phyloP scores from a whole-genome alignment of 2,113 vertebrate species.

The Platichthys flesus region DNA sequence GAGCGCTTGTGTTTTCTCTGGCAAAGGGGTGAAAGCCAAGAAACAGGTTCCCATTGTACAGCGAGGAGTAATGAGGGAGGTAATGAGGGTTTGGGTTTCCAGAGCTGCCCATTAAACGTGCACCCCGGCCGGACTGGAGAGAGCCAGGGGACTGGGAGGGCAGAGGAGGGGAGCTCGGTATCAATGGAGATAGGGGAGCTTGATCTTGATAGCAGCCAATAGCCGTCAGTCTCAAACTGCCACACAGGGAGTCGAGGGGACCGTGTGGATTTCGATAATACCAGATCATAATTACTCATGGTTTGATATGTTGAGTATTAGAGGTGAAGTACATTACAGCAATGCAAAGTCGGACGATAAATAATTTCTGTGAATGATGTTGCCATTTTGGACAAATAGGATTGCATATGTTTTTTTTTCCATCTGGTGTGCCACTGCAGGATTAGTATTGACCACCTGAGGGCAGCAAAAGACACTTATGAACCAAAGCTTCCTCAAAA shows the following conservation, averaged over 20 bases:
- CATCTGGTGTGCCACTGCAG: neutral
- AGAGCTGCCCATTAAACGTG: constrained; percentile 67
- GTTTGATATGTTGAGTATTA: neutral
- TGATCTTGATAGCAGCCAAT: constrained; percentile 63
- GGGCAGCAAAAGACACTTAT: constrained; percentile 67
- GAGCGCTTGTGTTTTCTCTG: constrained; percentile 43
- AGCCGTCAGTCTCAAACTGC: constrained; percentile 54
- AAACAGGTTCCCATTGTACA: constrained; percentile 76
- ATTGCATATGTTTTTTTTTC: neutral
- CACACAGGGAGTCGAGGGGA: constrained; percentile 57
- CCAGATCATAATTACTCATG: neutral
- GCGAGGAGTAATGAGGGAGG: constrained; percentile 69
- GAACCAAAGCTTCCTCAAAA: neutral
- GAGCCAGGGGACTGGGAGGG: constrained; percentile 47
- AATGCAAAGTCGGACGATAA: neutral
- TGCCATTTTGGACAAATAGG: neutral
- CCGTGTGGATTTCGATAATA: constrained; percentile 13
- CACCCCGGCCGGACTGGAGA: constrained; percentile 42
- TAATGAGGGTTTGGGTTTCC: constrained; percentile 81
- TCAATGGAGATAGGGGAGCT: constrained; percentile 64
- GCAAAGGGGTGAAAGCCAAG: constrained; percentile 61
- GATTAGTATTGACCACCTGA: constrained; percentile 57
- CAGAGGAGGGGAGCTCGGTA: constrained; percentile 39
- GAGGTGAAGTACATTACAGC: neutral
- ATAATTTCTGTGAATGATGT: neutral